Evolutionary conservation across 2,888 invertebrate genomes (phyloP), one percentile per base, ranked within the genome.

Genomic region (Yponomeuta malinellus): DNA sequence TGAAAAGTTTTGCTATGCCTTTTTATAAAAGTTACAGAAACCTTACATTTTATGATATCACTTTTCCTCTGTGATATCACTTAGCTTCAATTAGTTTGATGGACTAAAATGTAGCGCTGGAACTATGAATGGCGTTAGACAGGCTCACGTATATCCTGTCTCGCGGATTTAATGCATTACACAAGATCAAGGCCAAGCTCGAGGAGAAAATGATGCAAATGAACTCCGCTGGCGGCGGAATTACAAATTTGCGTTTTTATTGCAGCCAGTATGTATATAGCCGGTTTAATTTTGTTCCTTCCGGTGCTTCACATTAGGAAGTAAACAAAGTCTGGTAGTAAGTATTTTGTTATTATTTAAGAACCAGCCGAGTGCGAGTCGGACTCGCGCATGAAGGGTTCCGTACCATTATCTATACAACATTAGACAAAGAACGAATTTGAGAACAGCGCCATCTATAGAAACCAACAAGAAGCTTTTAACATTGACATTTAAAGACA

Each of bases 151-250:
- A 48, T n/a, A 68, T 68, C 15, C 68, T 68, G 43, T 43, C 67
- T 43, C 9, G 37, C 10, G 67, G n/a, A 67, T 67, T 43, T 43
- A 67, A 33, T 67, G 15, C 48, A 23, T 48, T 48, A 68, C 68
- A 48, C 68, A 68, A 48, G 68, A 68, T 68, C 68, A 68, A 68
- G 68, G 68, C 37, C 23, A 68, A 12, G 37, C 23, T 15, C 23
- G 33, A 37, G 29, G 33, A 33, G 33, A 65, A 65, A 65, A 29
- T 29, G 65, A 65, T 65, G 65, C 65, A 65, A 65, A 65, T 65
- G 52, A 59, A 59, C 52, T 59, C 43, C 15, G 52, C 52, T 12
- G 52, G 15, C 15, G 52, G 52, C 52, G 15, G 52, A 59, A 59
- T 59, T 59, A 15, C 52, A 59, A 59, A 59, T 59, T 59, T 12